Conservation (phyloP, 2,113 vertebrate genomes). For the pig (Sus scrofa) region DNA sequence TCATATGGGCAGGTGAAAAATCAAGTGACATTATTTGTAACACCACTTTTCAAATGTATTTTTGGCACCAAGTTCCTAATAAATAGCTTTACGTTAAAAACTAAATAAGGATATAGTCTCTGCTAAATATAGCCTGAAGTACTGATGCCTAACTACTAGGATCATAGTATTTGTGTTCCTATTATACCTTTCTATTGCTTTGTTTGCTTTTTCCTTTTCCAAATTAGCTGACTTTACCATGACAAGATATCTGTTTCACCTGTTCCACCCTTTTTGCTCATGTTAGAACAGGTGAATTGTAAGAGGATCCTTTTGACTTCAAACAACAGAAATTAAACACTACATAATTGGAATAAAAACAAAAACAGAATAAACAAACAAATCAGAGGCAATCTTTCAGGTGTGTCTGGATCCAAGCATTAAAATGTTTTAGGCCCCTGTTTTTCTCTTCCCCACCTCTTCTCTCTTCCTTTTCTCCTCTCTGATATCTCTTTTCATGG, state of each 20-base stretch:
- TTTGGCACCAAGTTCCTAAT: background rate
- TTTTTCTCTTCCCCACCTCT: background rate
- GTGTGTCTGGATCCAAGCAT: background rate
- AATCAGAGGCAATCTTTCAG: background rate
- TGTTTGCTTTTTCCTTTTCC: background rate
- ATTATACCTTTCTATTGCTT: background rate
- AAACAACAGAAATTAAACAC: background rate
- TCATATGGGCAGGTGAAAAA: background rate
- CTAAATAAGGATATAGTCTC: background rate
- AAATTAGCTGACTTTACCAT: background rate
- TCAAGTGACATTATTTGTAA: background rate
- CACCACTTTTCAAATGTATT: background rate
- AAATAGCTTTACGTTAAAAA: slow-evolving; percentile 18
- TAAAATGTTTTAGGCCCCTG: background rate
- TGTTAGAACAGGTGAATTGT: background rate
- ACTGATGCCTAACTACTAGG: background rate
- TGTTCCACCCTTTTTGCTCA: background rate
- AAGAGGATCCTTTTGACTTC: background rate
- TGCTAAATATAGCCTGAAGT: background rate
- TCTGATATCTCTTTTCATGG: background rate
- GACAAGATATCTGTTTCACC: background rate
- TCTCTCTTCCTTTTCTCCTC: background rate
- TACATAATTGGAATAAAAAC: background rate
- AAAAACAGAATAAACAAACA: background rate
- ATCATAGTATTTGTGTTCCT: background rate